Percentiles rank a stretch among this genome's conserved stretches.
phyloP scores from a whole-genome alignment of 2,113 vertebrate genomes.

The Chaetodon auriga region DNA sequence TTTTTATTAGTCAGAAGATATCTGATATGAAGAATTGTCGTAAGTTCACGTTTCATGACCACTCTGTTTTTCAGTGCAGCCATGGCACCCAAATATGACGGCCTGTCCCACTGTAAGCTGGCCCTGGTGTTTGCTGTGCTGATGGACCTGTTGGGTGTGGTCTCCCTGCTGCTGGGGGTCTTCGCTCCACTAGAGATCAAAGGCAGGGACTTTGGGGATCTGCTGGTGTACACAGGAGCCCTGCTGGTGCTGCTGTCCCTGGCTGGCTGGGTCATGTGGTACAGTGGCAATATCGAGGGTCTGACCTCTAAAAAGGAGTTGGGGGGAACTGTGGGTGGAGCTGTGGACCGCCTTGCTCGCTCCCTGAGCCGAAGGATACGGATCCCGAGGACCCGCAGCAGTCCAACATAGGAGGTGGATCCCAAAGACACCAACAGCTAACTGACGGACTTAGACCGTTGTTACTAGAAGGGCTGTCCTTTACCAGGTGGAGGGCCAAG shows the following conservation, averaged over 20 bases:
- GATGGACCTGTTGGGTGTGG: constrained; percentile 88
- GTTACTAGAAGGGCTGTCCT: background rate
- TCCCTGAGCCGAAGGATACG: constrained; percentile 81
- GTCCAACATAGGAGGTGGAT: constrained; percentile 52
- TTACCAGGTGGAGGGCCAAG: background rate
- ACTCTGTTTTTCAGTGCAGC: constrained; percentile 29
- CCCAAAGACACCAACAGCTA: background rate
- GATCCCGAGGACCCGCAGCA: constrained; percentile 67
- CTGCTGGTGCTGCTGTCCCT: constrained; percentile 89
- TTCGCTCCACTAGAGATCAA: constrained; percentile 88
- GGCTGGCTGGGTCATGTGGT: constrained; percentile 93
- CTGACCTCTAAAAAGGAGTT: constrained; percentile 73
- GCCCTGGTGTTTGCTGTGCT: constrained; percentile 88
- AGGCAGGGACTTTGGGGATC: constrained; percentile 89
- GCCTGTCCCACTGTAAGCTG: constrained; percentile 88
- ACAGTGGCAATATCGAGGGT: constrained; percentile 92
- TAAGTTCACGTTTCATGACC: background rate
- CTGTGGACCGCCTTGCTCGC: constrained; percentile 81
- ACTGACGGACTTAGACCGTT: background rate
- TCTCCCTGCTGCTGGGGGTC: constrained; percentile 86
- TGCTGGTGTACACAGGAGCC: constrained; percentile 90
- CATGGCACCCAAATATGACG: constrained; percentile 78
- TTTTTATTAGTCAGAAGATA: background rate
- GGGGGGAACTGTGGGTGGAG: constrained; percentile 55
- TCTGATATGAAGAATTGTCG: background rate